Conservation (phyloP, 2,797 vertebrate genomes). For the Denticeps clupeoides region DNA sequence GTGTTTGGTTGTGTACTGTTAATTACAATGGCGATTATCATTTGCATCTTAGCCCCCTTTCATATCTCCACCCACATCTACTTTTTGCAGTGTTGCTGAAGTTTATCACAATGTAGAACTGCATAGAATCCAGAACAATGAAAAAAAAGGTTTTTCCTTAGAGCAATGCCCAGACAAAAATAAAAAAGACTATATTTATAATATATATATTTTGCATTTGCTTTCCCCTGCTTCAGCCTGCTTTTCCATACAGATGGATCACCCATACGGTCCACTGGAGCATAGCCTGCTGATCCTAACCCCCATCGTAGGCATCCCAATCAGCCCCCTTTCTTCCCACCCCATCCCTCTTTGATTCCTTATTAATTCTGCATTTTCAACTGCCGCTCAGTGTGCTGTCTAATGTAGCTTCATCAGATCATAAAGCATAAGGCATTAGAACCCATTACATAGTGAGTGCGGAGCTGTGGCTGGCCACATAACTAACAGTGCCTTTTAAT, state of each 20-base stretch:
- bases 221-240: not conserved
- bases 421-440: conserved; percentile 40
- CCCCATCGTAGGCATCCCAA: not conserved
- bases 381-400: conserved; percentile 16
- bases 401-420: conserved; percentile 32
- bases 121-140: no score
- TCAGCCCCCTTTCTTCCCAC: not conserved
- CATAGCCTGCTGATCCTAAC: not conserved
- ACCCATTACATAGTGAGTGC: conserved; percentile 31
- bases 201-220: no score
- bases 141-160: no score
- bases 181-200: no score
- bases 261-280: conserved; percentile 3
- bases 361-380: conserved; percentile 15
- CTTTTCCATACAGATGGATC: not conserved
- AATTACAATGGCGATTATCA: conserved; percentile 56
- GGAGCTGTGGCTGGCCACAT: conserved; percentile 28
- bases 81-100: no score
- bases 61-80: conserved; percentile 8
- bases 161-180: no score
- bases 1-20: conserved; percentile 40
- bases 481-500: conserved; percentile 34
- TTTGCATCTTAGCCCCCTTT: conserved; percentile 37
- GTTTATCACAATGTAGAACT: no score
- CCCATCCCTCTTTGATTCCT: not conserved